Conservation (phyloP, 2,888 invertebrate genomes). For the Drosophila heteroneura region DNA sequence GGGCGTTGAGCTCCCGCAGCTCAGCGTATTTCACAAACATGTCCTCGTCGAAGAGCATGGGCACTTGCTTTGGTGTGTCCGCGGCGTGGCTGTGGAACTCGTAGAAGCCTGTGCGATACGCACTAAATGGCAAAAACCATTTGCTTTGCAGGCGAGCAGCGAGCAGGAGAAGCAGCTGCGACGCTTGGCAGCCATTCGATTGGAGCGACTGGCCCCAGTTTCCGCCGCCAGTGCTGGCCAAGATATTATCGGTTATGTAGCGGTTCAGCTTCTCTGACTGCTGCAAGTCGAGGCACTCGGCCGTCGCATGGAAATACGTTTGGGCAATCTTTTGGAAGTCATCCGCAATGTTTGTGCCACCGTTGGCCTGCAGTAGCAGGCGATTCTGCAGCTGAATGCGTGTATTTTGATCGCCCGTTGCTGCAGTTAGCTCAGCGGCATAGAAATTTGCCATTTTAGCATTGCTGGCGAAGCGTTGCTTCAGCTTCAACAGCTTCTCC, state of each 20-base stretch:
- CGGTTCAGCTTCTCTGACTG: conserved; percentile 87
- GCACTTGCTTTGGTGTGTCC: conserved; percentile 86
- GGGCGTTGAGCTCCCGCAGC: conserved; percentile 86
- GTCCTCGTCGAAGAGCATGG: conserved; percentile 87
- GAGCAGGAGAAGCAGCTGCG: conserved; percentile 62
- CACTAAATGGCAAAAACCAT: conserved; percentile 82
- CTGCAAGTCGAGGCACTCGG: conserved; percentile 87
- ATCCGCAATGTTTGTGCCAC: conserved; percentile 57
- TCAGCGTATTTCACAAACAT: conserved; percentile 86
- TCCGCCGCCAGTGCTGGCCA: conserved; percentile 57
- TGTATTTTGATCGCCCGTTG: conserved; percentile 71
- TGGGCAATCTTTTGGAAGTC: conserved; percentile 82
- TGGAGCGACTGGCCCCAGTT: conserved; percentile 50
- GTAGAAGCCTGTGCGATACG: conserved; percentile 80
- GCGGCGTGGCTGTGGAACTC: conserved; percentile 86
- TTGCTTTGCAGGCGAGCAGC: conserved; percentile 75
- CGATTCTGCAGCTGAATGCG: conserved; percentile 86
- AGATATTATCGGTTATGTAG: conserved; percentile 56
- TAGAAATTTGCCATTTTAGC: conserved; percentile 81
- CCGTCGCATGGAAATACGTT: conserved; percentile 80
- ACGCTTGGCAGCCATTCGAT: conserved; percentile 17
- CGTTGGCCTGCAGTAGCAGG: conserved; percentile 57
- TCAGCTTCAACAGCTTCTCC: conserved; percentile 66
- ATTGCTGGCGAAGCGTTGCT: conserved; percentile 73
- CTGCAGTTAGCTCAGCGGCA: conserved; percentile 68